Percentiles rank a stretch among this genome's conserved stretches.
These are phyloP conservation scores for Tetrax tetrax DNA, from an alignment of 2,113 vertebrate genomes.

Conservation along the genomic window DNA sequence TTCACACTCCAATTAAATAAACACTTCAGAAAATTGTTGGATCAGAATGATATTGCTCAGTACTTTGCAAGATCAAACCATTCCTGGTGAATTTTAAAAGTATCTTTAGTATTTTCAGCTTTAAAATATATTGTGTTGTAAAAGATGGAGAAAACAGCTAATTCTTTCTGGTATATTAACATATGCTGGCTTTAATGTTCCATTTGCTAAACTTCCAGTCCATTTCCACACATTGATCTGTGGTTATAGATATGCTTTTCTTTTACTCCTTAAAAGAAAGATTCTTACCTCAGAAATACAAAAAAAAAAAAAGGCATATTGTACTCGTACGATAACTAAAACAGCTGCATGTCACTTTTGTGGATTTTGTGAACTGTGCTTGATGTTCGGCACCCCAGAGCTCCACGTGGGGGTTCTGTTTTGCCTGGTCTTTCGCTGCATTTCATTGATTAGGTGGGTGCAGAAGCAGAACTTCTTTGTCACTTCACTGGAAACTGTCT, in stretches of 20 bases:
- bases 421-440: constrained; percentile 54
- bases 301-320: background rate
- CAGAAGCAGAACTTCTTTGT: constrained; percentile 72
- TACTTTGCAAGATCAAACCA: background rate
- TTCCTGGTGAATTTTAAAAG: background rate
- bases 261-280: background rate
- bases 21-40: background rate
- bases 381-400: constrained; percentile 26
- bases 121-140: background rate
- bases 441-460: constrained; percentile 68
- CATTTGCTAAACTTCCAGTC: background rate
- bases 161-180: background rate
- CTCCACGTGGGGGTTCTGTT: constrained; percentile 31
- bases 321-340: background rate
- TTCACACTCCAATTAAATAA: background rate
- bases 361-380: background rate
- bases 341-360: background rate
- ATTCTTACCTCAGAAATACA: background rate
- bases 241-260: background rate
- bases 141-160: background rate
- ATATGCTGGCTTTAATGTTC: background rate
- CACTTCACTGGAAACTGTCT: constrained; percentile 69
- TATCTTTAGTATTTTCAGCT: background rate
- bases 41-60: background rate
- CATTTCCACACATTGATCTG: background rate